A percentile compares a stretch with the other conserved stretches of the same genome.
Conservation (phyloP, 2,888 invertebrate species). For the Nebria salina region DNA sequence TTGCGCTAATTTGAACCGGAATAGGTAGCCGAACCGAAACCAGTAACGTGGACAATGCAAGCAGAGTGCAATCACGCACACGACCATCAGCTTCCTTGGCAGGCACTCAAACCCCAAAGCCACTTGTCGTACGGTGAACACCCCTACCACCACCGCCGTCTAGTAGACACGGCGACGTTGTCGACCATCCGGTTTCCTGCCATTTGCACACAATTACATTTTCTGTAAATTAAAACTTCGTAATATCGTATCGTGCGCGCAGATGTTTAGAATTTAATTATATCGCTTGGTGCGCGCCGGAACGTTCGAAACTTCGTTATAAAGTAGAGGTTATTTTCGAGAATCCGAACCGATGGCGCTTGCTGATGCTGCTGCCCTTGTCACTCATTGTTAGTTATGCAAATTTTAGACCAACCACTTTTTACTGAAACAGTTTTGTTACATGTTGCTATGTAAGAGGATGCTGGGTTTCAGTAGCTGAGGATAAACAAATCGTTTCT, state of each 20-base stretch:
- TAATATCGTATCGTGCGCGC: conserved; percentile 39
- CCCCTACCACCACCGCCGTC: neutral
- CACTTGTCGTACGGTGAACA: neutral
- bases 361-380: neutral
- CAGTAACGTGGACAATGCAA: conserved; percentile 36
- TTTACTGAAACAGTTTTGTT: too few species aligned
- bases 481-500: too few species aligned
- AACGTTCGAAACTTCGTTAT: conserved; percentile 12
- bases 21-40: conserved; percentile 33
- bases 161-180: neutral
- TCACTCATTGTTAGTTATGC: conserved; percentile 10
- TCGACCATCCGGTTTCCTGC: conserved; percentile 17
- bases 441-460: too few species aligned
- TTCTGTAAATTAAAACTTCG: conserved; percentile 41
- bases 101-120: neutral
- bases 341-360: neutral
- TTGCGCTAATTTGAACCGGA: conserved; percentile 46
- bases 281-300: conserved; percentile 8
- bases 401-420: neutral
- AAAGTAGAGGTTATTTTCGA: conserved; percentile 14
- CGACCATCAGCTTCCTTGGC: neutral
- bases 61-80: conserved; percentile 11
- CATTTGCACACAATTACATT: conserved; percentile 21
- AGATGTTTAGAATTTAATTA: conserved; percentile 35
- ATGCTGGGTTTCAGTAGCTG: too few species aligned